phyloP scores from a whole-genome alignment of 2,888 invertebrate genomes.

The Ametastegia equiseti region DNA sequence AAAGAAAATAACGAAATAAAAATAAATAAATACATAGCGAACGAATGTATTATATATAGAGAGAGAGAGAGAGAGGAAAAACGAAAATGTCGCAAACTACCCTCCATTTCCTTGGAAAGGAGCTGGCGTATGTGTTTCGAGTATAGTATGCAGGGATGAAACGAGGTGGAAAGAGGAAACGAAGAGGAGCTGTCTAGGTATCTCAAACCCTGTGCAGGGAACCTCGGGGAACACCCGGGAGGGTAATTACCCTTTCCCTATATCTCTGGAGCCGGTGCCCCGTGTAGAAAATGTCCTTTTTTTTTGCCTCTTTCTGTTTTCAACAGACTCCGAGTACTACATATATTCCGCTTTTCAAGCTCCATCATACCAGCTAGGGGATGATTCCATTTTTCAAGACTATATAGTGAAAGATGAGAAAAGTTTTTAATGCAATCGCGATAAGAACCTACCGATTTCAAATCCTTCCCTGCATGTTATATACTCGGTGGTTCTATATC shows the following conservation, averaged over 20 bases:
- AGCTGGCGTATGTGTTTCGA: conserved; percentile 5
- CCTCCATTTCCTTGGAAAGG: background rate
- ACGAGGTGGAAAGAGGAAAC: conserved; percentile 8
- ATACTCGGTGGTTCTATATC: background rate
- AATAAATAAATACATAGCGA: too few species aligned
- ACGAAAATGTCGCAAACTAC: background rate
- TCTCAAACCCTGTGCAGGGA: background rate
- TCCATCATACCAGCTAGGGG: conserved; percentile 36
- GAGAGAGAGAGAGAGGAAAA: background rate
- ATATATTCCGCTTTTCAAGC: background rate
- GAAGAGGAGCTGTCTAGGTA: too few species aligned
- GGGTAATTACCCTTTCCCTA: conserved; percentile 58
- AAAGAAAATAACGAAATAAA: background rate
- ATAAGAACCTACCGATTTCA: conserved; percentile 54
- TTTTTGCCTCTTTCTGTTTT: background rate
- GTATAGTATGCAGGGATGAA: background rate
- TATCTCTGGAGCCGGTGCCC: conserved; percentile 40
- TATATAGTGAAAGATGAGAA: conserved; percentile 74
- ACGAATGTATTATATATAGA: too few species aligned
- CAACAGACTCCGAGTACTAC: conserved; percentile 8
- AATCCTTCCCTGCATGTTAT: background rate
- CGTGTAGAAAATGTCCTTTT: conserved; percentile 1
- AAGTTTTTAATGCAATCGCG: conserved; percentile 72
- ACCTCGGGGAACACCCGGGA: conserved; percentile 28
- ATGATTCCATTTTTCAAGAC: conserved; percentile 71